These are phyloP conservation scores for Tokudaia tokunoshimensis DNA, from an alignment of 2,797 vertebrate species.

Conservation along the genomic window DNA sequence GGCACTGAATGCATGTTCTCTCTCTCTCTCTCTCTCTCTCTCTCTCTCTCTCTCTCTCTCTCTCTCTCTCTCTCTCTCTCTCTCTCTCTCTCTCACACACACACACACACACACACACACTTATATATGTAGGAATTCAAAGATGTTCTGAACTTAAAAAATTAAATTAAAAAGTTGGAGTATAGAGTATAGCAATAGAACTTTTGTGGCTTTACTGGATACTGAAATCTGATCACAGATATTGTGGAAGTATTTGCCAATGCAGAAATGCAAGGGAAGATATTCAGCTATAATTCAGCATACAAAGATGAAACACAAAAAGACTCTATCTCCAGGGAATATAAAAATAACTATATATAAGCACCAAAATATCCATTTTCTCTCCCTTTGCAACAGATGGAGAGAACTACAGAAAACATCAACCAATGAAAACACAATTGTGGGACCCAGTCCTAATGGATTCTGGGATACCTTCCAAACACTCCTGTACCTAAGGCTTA, in stretches of 20 bases:
- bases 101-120: neutral
- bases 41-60: neutral
- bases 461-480: neutral
- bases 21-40: neutral
- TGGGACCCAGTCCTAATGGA: neutral
- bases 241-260: neutral
- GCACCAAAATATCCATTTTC: neutral
- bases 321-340: neutral
- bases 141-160: neutral
- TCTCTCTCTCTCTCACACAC: neutral
- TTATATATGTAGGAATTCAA: neutral
- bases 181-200: neutral
- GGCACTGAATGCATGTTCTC: neutral
- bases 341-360: conserved; percentile 25
- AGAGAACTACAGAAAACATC: neutral
- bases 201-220: conserved; percentile 52
- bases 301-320: neutral
- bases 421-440: neutral
- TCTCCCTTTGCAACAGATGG: neutral
- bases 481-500: neutral
- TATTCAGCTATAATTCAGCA: neutral
- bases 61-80: neutral
- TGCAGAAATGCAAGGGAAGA: neutral
- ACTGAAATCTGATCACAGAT: conserved; percentile 58
- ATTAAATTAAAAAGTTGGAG: neutral